Base-by-base conservation (phyloP, 2,888 invertebrate genomes). In the Serrognathus titanus region DNA sequence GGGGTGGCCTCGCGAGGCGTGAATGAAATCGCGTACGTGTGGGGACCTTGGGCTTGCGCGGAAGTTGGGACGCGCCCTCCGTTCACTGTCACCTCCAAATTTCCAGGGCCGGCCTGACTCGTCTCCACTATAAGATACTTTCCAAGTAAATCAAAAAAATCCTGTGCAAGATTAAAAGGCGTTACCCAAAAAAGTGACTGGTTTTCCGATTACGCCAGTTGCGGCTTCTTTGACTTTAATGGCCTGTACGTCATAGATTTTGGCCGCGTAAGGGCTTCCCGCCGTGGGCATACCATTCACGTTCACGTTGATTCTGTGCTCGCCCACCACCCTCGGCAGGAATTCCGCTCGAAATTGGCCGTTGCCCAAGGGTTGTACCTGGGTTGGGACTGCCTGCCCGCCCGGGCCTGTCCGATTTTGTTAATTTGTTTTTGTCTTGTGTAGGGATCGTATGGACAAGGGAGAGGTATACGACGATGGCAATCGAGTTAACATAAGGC, bases 81-180 rank as follows among this genome's bases (percentile, higher is more conserved):
- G 73, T 99, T 98, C 31, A 99, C 97, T 0, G 97, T 96, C 57
- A 99, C 98, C 78, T 99, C 98, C 43, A 99, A 81, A 78, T 99
- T 98, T 16, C 99, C 99, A 0, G 98, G 96, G 12, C 98, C 99
- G 3, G 98, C 98, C 77, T 96, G 94, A 73, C 95, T 94, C 10
- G 98, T 98, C 79, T 99, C 98, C 74, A 99, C 95, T 92, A 71
- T 7, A 64, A 66, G 31, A 16, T 41, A 11, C 10, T 10, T 13
- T 6, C 3, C 31, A 40, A 12, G 4, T 5, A 7, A 12, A 6
- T 40, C 12, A 9, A 9, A 13, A 6, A 40, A 40, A 11, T 40
- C 4, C 40, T 40, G 7, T 1, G 13, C 12, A 6, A 12, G 7
- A 12, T 31, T 31, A 31, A 31, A 31, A 31, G 7, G 24, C 1